Evolutionary conservation across 1,140 invertebrate genomes (phyloP).

Genomic region (Hyposmocoma kahamanoa): DNA sequence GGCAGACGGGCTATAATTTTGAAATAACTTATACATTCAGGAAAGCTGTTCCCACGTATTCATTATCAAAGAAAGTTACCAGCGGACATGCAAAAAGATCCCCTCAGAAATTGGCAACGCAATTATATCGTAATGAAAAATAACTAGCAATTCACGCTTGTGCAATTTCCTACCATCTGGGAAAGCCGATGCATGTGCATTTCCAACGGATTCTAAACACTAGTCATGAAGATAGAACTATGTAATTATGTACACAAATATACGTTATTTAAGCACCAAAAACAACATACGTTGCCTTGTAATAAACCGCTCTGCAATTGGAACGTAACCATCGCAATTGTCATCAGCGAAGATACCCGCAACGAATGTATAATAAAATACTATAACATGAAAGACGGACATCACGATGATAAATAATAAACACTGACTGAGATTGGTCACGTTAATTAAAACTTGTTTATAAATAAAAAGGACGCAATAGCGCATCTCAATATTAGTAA

Average conservation of each 20-base stretch:
- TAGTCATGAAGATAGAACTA: constrained; percentile 21
- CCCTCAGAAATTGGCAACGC: background rate
- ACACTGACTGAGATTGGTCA: constrained; percentile 3
- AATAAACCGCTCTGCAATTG: too few relatives aligned
- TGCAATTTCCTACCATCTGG: constrained; percentile 4
- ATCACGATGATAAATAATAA: constrained; percentile 15
- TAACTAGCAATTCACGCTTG: background rate
- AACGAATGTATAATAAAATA: constrained; percentile 32
- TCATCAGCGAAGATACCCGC: constrained; percentile 11
- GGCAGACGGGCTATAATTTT: background rate
- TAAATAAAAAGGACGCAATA: too few relatives aligned
- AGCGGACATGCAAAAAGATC: background rate
- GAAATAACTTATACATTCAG: constrained; percentile 3
- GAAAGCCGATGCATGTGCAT: constrained; percentile 14
- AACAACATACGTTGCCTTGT: too few relatives aligned
- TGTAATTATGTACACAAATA: too few relatives aligned
- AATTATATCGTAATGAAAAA: background rate
- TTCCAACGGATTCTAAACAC: constrained; percentile 9
- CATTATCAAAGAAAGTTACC: background rate
- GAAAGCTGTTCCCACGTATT: background rate
- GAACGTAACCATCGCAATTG: constrained; percentile 20
- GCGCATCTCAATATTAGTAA: too few relatives aligned
- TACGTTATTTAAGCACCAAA: too few relatives aligned
- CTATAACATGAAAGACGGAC: constrained; percentile 19
- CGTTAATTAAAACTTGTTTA: too few relatives aligned